These are phyloP conservation scores for Drosophila truncata DNA, from an alignment of 1,140 invertebrate species.

Conservation along the genomic window DNA sequence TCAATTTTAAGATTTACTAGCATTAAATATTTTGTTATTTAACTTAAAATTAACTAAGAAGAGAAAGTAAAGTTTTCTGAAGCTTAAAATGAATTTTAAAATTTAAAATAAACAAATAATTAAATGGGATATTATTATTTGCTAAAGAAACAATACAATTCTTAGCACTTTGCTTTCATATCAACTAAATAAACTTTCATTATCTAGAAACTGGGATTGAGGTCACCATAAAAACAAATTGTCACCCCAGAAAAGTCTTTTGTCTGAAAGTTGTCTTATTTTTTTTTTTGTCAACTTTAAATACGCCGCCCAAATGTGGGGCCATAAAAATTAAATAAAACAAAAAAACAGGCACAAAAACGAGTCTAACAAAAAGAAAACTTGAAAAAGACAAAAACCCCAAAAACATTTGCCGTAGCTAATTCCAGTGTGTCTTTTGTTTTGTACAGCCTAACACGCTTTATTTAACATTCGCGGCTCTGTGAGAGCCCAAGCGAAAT, in stretches of 20 bases:
- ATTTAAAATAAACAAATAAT: not conserved
- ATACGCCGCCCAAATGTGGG: conserved; percentile 37
- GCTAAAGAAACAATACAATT: too few relatives aligned
- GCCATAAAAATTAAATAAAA: conserved; percentile 70
- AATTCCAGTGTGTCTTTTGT: conserved; percentile 37
- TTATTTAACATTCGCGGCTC: conserved; percentile 61
- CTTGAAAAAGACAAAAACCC: conserved; percentile 13
- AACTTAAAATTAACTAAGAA: not conserved
- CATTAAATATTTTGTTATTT: not conserved
- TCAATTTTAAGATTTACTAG: not conserved
- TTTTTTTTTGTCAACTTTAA: conserved; percentile 19
- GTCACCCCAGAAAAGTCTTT: conserved; percentile 40
- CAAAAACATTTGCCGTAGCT: conserved; percentile 55
- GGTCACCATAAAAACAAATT: conserved; percentile 38
- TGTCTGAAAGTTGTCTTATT: conserved; percentile 36
- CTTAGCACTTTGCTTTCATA: not conserved
- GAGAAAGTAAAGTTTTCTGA: not conserved
- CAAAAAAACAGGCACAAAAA: conserved; percentile 15
- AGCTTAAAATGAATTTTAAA: not conserved
- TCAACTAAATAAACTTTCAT: conserved; percentile 1
- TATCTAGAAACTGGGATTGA: conserved; percentile 11
- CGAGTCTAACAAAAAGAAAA: conserved; percentile 30
- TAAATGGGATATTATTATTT: too few relatives aligned
- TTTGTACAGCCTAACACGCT: conserved; percentile 43
- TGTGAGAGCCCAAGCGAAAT: conserved; percentile 20